Evolutionary conservation across 2,888 invertebrate species (phyloP).

Genomic region (Rhimphoctona megacephalus): DNA sequence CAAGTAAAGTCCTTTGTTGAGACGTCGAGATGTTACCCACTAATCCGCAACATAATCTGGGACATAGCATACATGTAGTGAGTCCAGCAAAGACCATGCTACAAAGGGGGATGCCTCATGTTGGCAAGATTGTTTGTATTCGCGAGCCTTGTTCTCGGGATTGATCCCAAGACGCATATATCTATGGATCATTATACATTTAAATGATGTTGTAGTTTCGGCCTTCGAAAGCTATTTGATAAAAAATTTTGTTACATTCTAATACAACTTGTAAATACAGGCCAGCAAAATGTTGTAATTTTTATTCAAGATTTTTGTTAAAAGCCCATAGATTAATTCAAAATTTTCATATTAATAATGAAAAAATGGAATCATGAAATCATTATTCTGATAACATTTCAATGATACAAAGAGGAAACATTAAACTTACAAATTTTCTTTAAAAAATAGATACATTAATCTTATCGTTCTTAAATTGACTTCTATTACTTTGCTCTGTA

Average conservation of each 20-base stretch:
- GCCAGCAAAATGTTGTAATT: neutral
- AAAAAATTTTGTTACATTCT: neutral
- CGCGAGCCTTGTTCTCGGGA: neutral
- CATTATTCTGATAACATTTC: neutral
- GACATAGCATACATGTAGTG: neutral
- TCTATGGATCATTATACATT: neutral
- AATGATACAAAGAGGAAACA: no score
- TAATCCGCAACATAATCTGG: slow-evolving; percentile 15
- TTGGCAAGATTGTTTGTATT: slow-evolving; percentile 1
- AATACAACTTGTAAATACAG: neutral
- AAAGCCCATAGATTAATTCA: neutral
- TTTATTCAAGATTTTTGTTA: neutral
- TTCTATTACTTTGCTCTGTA: no score
- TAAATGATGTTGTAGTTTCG: neutral
- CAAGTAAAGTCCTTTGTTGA: slow-evolving; percentile 20
- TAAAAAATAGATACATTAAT: no score
- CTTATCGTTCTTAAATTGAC: no score
- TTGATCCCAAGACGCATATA: neutral
- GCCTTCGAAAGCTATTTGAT: neutral
- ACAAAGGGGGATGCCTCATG: neutral
- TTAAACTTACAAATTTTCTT: no score
- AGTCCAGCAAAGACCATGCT: neutral
- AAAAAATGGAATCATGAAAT: neutral
- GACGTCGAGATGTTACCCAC: slow-evolving; percentile 12
- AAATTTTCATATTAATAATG: neutral